Percentiles rank a stretch among this genome's conserved stretches.
phyloP scores from a whole-genome alignment of 1,140 invertebrate genomes.

The Magallana gigas region DNA sequence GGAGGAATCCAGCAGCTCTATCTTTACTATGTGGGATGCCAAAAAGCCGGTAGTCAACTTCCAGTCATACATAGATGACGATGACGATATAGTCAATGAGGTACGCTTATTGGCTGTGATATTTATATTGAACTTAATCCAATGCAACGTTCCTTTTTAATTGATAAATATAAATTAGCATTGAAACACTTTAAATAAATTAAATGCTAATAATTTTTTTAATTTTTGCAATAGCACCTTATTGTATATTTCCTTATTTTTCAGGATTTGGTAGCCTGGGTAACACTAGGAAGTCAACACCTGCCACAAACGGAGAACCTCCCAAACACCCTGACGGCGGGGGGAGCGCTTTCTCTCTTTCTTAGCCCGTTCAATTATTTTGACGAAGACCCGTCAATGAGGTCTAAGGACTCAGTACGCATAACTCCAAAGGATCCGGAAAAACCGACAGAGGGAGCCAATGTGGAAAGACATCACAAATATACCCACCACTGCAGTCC shows the following conservation, averaged over 20 bases:
- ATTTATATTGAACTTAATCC: no score
- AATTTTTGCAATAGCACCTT: no score
- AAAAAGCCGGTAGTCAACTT: constrained; percentile 71
- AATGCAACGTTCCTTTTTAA: no score
- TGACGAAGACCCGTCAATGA: constrained; percentile 69
- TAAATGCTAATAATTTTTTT: no score
- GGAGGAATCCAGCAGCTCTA: constrained; percentile 67
- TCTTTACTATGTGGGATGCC: constrained; percentile 62
- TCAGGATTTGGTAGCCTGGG: constrained; percentile 75
- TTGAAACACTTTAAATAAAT: no score
- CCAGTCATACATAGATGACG: constrained; percentile 68
- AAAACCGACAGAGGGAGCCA: constrained; percentile 55
- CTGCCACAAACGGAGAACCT: constrained; percentile 73
- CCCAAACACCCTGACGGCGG: constrained; percentile 67
- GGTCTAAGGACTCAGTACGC: constrained; percentile 65
- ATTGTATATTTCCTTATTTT: constrained; percentile 31
- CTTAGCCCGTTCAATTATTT: constrained; percentile 74
- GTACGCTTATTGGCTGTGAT: constrained; percentile 8
- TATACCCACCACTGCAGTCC: constrained; percentile 39
- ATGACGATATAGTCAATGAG: constrained; percentile 73
- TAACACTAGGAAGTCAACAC: constrained; percentile 71
- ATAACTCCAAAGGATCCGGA: constrained; percentile 81
- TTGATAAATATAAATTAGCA: no score
- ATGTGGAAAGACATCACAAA: constrained; percentile 59
- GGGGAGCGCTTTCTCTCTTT: constrained; percentile 64